Conservation (phyloP, 2,797 vertebrate species). For the Diglossa cyanea region DNA sequence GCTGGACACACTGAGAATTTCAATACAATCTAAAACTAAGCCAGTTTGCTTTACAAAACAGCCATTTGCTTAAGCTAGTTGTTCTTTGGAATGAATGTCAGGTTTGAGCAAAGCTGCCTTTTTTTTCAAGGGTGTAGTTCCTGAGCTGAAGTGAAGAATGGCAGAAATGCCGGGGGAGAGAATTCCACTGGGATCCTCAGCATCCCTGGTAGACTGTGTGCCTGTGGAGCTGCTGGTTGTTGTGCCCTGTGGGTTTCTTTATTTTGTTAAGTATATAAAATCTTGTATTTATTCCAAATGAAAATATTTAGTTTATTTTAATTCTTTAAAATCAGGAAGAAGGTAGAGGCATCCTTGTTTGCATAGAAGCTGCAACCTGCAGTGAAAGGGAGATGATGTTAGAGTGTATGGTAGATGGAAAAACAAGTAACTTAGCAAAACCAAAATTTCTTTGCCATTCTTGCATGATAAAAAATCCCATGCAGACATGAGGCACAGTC, state of each 20-base stretch:
- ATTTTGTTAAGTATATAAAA: neutral
- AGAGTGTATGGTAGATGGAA: neutral
- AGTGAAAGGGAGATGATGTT: neutral
- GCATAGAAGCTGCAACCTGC: neutral
- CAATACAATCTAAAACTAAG: neutral
- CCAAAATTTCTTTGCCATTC: neutral
- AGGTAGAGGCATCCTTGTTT: neutral
- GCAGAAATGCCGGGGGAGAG: neutral
- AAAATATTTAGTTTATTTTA: neutral
- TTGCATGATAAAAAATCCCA: neutral
- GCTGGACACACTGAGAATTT: rapidly evolving
- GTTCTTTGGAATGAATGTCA: rapidly evolving
- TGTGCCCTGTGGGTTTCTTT: neutral
- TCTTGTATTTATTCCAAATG: neutral
- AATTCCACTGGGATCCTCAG: neutral
- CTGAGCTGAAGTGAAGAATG: neutral
- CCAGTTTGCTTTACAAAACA: neutral
- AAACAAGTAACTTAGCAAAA: neutral
- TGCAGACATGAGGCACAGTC: neutral
- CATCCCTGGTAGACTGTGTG: neutral
- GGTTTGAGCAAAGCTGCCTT: neutral
- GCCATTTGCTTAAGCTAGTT: neutral
- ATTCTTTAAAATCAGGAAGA: neutral
- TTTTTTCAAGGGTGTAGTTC: neutral
- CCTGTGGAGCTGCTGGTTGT: neutral